A percentile compares a stretch with the other conserved stretches of the same genome.
phyloP scores from a whole-genome alignment of 2,888 invertebrate genomes.

The Vesta saturnalis region DNA sequence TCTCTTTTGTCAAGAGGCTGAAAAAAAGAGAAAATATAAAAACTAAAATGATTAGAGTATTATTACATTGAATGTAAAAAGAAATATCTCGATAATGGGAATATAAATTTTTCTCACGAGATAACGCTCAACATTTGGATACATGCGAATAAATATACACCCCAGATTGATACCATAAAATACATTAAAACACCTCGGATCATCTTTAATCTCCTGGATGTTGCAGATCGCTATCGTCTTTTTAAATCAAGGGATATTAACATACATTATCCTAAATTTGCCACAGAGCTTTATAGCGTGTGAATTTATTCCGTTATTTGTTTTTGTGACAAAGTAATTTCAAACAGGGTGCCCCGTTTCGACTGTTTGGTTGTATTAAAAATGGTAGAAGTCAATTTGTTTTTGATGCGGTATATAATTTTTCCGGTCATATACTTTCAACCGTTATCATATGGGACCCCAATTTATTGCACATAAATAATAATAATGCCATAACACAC shows the following conservation, averaged over 20 bases:
- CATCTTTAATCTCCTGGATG: constrained; percentile 31
- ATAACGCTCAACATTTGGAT: background rate
- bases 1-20: constrained; percentile 50
- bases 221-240: constrained; percentile 33
- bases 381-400: constrained; percentile 54
- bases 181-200: background rate
- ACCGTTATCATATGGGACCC: constrained; percentile 46
- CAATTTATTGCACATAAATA: constrained; percentile 52
- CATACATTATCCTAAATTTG: constrained; percentile 43
- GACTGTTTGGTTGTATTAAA: background rate
- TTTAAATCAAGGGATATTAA: constrained; percentile 45
- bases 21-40: background rate
- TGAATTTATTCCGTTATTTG: constrained; percentile 3
- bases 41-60: background rate
- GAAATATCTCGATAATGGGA: too few species aligned
- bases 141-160: background rate
- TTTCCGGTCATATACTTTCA: constrained; percentile 55
- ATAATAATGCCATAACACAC: constrained; percentile 39
- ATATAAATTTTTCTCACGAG: background rate
- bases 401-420: constrained; percentile 59
- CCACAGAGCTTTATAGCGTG: constrained; percentile 12
- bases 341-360: too few species aligned
- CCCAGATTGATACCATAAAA: background rate
- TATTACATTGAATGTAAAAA: background rate
- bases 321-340: background rate